phyloP scores from a whole-genome alignment of 2,888 invertebrate genomes.

The Troides oblongomaculatus region DNA sequence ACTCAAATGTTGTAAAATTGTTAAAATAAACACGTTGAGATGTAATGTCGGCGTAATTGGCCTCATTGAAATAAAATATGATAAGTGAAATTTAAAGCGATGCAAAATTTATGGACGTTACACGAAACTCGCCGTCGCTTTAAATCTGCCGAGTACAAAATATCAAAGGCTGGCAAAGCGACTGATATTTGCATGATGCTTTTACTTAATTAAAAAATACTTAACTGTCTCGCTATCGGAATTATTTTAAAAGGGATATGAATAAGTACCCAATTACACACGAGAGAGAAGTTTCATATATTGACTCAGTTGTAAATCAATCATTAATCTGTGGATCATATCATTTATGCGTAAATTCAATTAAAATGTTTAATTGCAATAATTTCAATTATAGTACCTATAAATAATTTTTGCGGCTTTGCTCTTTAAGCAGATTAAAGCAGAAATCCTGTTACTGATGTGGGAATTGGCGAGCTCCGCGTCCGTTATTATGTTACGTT shows the following conservation, averaged over 20 bases:
- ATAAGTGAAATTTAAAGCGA: slow-evolving; percentile 17
- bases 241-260: background rate
- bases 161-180: slow-evolving; percentile 11
- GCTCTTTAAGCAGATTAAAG: slow-evolving; percentile 7
- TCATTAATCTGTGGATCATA: background rate
- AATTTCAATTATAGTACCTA: background rate
- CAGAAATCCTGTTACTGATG: slow-evolving; percentile 8
- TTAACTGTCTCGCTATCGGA: too few species aligned
- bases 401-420: slow-evolving; percentile 2
- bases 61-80: slow-evolving; percentile 21
- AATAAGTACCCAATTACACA: background rate
- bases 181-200: slow-evolving; percentile 11
- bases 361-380: slow-evolving; percentile 3
- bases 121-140: slow-evolving; percentile 17
- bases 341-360: slow-evolving; percentile 1
- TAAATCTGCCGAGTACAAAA: slow-evolving; percentile 13
- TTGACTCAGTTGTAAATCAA: too few species aligned
- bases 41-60: slow-evolving; percentile 21
- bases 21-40: slow-evolving; percentile 13
- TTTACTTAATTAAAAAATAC: slow-evolving; percentile 1
- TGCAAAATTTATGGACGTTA: slow-evolving; percentile 19
- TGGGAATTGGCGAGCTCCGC: slow-evolving; percentile 6
- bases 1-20: background rate
- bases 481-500: slow-evolving; percentile 7
- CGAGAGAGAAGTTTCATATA: background rate